These are phyloP conservation scores for Nothocercus julius DNA, from an alignment of 2,113 vertebrate species.

Conservation along the genomic window DNA sequence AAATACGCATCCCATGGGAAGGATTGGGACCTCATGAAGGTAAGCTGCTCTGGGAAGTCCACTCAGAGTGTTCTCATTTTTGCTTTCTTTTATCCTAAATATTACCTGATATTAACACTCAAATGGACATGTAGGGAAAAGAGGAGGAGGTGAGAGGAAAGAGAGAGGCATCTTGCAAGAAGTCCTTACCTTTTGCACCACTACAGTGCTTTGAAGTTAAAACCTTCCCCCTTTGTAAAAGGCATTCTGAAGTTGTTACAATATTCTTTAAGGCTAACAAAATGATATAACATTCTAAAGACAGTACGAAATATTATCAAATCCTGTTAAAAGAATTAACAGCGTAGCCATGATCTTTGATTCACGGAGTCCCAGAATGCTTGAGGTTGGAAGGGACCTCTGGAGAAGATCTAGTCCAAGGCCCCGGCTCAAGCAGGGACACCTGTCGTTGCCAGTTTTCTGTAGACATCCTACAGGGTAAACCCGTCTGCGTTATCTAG, in stretches of 20 bases:
- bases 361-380: not conserved
- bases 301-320: not conserved
- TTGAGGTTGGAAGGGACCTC: too few species aligned
- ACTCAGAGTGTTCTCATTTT: not conserved
- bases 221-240: not conserved
- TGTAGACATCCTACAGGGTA: not conserved
- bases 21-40: not conserved
- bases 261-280: not conserved
- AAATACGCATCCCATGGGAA: rapidly evolving
- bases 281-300: not conserved
- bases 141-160: not conserved
- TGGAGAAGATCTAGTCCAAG: too few species aligned
- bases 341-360: not conserved
- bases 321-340: not conserved
- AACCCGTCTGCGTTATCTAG: not conserved
- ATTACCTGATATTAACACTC: not conserved
- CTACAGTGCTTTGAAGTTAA: not conserved
- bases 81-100: rapidly evolving
- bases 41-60: not conserved
- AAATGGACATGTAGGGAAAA: rapidly evolving
- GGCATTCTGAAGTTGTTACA: not conserved
- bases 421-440: too few species aligned
- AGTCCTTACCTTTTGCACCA: not conserved
- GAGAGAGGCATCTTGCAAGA: not conserved
- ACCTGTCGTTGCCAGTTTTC: not conserved